Evolutionary conservation across 2,888 invertebrate species (phyloP), one percentile per base, ranked within the genome.

Genomic region (Anoplius nigerrimus): DNA sequence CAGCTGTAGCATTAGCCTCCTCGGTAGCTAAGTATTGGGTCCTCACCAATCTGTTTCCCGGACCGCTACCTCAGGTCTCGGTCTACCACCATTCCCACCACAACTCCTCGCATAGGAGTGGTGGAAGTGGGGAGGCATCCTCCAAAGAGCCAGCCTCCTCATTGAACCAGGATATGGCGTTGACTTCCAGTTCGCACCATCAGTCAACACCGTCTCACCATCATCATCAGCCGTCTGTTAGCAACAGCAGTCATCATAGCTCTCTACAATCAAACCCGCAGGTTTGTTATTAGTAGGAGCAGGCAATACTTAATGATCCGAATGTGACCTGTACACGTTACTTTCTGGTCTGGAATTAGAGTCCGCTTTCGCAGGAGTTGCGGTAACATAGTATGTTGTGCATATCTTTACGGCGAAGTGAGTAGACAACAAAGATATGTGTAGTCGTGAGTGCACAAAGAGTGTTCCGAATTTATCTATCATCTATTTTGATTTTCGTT

Each of bases 1-100:
- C 89, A 81, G 91, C 91, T 64, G 93, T 94, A 83, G 93, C 94
- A 84, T 91, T 94, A 90, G 88, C 88, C 69, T 93, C 93, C 86
- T 93, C 92, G 90, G 94, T 94, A 84, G 94, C 94, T 76, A 95
- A 95, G 89, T 95, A 95, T 89, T 95, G 94, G 95, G 94, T 95
- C 86, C 92, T 95, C 88, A 94, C 95, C 72, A 95, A 95, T 91
- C 90, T 95, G 78, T 93, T 95, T 86, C 95, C 94, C 63, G 93
- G 93, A 66, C 93, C 94, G 59, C 91, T 94, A 88, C 93, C 94
- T 69, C 94, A 94, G 91, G 94, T 94, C 61, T 93, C 93, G 55
- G 93, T 93, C 62, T 93, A 93, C 86, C 90, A 93, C 74, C 87
- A 87, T 80, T 84, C 85, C 76, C 87, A 85, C 80, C 87, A 85